These are phyloP conservation scores for Apotomis capreana DNA, from an alignment of 2,888 invertebrate species.

Conservation along the genomic window DNA sequence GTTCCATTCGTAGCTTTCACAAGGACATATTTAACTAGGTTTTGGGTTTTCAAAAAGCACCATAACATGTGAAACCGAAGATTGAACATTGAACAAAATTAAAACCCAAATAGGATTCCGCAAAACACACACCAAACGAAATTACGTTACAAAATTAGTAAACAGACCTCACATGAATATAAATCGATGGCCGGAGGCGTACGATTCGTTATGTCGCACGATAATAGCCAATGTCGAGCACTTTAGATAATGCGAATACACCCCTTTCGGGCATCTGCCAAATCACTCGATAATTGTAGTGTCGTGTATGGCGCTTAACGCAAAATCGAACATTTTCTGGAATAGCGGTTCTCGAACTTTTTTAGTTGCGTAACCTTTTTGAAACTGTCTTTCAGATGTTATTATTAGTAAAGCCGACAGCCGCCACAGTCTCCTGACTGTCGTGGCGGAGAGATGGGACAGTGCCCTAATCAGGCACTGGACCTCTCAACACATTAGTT, in stretches of 20 bases:
- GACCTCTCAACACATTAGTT: no score
- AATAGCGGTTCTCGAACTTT: not conserved
- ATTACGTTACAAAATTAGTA: slow-evolving; percentile 29
- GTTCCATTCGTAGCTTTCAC: not conserved
- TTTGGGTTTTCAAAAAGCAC: not conserved
- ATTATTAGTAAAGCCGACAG: no score
- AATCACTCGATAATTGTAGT: slow-evolving; percentile 38
- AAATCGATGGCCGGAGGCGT: slow-evolving; percentile 37
- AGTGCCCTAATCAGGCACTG: no score
- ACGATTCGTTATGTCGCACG: slow-evolving; percentile 36
- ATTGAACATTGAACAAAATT: not conserved
- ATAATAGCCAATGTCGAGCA: slow-evolving; percentile 39
- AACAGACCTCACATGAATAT: slow-evolving; percentile 25
- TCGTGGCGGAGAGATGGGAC: no score
- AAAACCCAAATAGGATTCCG: not conserved
- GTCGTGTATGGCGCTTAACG: slow-evolving; percentile 16
- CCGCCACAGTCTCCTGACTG: no score
- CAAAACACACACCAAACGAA: not conserved
- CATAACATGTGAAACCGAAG: not conserved
- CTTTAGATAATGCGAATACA: slow-evolving; percentile 37
- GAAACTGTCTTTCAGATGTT: no score
- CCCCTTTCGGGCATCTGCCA: slow-evolving; percentile 39
- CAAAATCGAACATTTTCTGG: not conserved
- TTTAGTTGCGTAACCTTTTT: no score
- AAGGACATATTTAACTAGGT: not conserved